Conservation (phyloP, 1,140 invertebrate species). For the Monomorium pharaonis region DNA sequence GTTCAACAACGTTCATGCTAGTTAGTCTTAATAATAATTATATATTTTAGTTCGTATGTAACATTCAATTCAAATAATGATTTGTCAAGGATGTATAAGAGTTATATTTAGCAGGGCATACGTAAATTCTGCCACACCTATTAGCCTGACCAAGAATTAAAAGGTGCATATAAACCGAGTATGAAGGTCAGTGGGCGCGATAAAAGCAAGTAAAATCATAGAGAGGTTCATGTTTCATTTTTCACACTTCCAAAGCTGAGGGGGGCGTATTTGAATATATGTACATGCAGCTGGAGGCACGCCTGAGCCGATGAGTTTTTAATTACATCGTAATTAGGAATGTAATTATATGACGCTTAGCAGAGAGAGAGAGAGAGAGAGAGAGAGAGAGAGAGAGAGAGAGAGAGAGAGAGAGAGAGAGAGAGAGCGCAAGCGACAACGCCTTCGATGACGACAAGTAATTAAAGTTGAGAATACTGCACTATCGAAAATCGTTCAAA, state of each 20-base stretch:
- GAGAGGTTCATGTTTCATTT: neutral
- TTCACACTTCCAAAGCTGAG: neutral
- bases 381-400: too few relatives aligned
- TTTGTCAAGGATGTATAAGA: neutral
- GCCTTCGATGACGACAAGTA: slow-evolving; percentile 1
- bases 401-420: too few relatives aligned
- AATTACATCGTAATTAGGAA: slow-evolving; percentile 45
- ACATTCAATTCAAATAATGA: neutral
- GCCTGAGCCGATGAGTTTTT: slow-evolving; percentile 5
- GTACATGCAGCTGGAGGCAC: neutral
- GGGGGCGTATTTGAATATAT: slow-evolving; percentile 16
- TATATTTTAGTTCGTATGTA: neutral
- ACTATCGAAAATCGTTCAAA: slow-evolving; percentile 2
- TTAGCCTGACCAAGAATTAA: neutral
- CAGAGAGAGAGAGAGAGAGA: too few relatives aligned
- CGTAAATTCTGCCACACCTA: neutral
- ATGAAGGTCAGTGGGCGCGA: neutral
- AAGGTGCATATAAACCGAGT: neutral
- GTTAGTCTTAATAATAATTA: neutral
- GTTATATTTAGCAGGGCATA: neutral
- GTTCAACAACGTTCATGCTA: neutral
- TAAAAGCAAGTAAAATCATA: slow-evolving; percentile 15
- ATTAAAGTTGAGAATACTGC: neutral
- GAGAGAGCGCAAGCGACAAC: neutral
- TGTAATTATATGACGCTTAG: slow-evolving; percentile 47